These are phyloP conservation scores for Labrus mixtus DNA, from an alignment of 2,113 vertebrate species.

Conservation along the genomic window DNA sequence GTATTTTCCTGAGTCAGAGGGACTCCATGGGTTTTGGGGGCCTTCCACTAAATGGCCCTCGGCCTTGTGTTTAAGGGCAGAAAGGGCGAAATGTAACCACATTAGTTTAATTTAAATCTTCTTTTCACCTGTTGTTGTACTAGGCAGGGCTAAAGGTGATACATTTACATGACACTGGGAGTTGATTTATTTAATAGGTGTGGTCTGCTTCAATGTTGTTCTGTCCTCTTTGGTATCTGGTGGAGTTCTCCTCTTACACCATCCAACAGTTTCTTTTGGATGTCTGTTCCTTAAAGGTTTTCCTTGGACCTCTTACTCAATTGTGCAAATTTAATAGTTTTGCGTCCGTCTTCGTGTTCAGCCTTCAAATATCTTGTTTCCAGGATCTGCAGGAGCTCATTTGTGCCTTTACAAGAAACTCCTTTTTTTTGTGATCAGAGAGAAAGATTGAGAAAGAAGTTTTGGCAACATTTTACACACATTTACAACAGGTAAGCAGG, in stretches of 20 bases:
- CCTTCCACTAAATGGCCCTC: constrained; percentile 18
- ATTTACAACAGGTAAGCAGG: constrained; percentile 28
- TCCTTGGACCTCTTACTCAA: constrained; percentile 24
- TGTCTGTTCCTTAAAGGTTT: constrained; percentile 17
- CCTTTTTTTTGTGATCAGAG: constrained; percentile 15
- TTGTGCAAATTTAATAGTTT: constrained; percentile 39
- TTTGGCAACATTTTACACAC: constrained; percentile 21
- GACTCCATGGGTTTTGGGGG: constrained; percentile 38
- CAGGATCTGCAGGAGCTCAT: constrained; percentile 6
- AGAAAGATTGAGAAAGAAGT: neutral
- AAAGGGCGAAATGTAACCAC: constrained; percentile 18
- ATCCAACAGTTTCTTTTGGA: constrained; percentile 27
- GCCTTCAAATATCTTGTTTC: constrained; percentile 37
- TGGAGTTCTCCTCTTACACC: neutral
- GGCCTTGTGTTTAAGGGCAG: constrained; percentile 36
- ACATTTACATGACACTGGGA: constrained; percentile 23
- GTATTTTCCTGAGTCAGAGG: constrained; percentile 73
- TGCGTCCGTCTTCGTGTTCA: constrained; percentile 6
- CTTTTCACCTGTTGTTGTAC: constrained; percentile 30
- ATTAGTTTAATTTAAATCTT: constrained; percentile 14
- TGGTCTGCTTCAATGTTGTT: constrained; percentile 33
- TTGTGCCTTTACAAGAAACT: constrained; percentile 16
- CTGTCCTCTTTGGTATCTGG: constrained; percentile 24
- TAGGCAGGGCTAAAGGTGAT: constrained; percentile 1
- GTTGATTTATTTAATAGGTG: constrained; percentile 19